A percentile compares a stretch with the other conserved stretches of the same genome.
Evolutionary conservation across 2,113 vertebrate genomes (phyloP).

Genomic region (Bubo bubo): DNA sequence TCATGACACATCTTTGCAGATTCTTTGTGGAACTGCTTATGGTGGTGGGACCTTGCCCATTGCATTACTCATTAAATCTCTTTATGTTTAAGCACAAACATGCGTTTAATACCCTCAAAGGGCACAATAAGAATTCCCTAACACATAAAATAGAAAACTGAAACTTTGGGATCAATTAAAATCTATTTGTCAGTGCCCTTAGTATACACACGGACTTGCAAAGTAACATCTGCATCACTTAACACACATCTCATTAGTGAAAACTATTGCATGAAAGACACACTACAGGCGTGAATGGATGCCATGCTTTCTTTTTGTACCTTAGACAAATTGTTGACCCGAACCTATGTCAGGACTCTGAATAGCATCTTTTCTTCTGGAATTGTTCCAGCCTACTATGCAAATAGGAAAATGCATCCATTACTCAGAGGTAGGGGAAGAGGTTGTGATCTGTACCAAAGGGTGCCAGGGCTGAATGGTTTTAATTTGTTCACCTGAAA

Average conservation of each 20-base stretch:
- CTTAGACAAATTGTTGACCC: not conserved
- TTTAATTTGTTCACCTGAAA: conserved; percentile 43
- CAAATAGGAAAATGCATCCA: not conserved
- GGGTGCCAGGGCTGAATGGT: not conserved
- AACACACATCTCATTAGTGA: not conserved
- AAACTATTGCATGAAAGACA: not conserved
- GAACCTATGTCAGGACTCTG: not conserved
- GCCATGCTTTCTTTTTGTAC: not conserved
- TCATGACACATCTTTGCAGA: not conserved
- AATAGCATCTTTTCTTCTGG: not conserved
- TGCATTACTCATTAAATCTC: not conserved
- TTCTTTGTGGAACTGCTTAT: not conserved
- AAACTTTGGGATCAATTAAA: not conserved
- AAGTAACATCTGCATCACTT: not conserved
- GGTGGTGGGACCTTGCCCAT: not conserved
- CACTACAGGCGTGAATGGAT: not conserved
- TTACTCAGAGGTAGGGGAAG: not conserved
- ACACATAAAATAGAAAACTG: not conserved
- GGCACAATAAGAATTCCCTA: not conserved
- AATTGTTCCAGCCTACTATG: not conserved
- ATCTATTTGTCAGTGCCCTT: not conserved
- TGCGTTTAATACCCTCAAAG: not conserved
- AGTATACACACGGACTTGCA: not conserved
- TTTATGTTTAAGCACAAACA: not conserved
- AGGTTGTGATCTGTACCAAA: not conserved